Percentiles rank a stretch among this genome's conserved stretches.
phyloP scores from a whole-genome alignment of 2,113 vertebrate species.

The Verasper variegatus region DNA sequence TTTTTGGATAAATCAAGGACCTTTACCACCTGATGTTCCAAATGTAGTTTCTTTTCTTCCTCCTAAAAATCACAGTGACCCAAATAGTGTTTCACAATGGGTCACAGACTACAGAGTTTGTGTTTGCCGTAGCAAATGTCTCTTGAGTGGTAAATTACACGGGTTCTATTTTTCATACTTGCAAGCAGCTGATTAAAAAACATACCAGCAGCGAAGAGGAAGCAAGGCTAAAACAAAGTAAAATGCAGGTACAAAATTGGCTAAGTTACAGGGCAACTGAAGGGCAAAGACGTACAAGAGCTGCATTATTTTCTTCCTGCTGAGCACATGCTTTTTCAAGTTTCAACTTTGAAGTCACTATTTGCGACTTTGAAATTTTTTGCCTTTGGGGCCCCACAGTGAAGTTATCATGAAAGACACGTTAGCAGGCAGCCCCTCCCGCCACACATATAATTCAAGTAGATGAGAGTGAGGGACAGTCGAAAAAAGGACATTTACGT shows the following conservation, averaged over 20 bases:
- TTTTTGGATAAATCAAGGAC: background rate
- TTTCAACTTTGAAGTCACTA: background rate
- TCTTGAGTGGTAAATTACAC: background rate
- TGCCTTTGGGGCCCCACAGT: background rate
- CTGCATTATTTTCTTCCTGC: background rate
- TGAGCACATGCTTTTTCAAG: background rate
- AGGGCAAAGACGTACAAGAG: background rate
- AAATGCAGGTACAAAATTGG: background rate
- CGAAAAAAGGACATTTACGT: background rate
- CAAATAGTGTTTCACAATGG: background rate
- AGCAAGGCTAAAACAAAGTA: background rate
- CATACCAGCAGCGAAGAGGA: background rate
- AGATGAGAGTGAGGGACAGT: background rate
- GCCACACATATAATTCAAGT: background rate
- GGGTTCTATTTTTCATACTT: background rate
- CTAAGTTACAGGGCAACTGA: background rate
- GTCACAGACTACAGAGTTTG: background rate
- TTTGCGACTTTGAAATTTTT: background rate
- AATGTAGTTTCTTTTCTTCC: background rate
- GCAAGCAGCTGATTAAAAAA: background rate
- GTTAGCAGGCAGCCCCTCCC: background rate
- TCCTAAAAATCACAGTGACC: background rate
- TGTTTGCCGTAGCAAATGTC: background rate
- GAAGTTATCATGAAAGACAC: background rate
- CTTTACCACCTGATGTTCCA: background rate